A percentile compares a stretch with the other conserved stretches of the same genome.
These are phyloP conservation scores for Acronicta psi DNA, from an alignment of 2,888 invertebrate genomes.

Conservation along the genomic window DNA sequence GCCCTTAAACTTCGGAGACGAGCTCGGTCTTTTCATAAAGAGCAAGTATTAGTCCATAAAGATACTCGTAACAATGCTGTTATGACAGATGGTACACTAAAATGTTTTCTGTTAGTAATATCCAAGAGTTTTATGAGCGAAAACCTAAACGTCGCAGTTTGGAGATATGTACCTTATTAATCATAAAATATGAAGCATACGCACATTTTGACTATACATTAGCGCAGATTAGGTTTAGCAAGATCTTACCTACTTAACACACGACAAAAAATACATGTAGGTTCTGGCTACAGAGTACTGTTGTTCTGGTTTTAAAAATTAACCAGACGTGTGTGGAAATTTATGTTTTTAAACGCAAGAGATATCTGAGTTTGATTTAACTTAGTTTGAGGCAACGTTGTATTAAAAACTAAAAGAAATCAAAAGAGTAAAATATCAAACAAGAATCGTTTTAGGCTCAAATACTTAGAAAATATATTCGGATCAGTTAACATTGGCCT, in stretches of 20 bases:
- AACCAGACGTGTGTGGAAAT: too few species aligned
- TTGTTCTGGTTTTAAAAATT: too few species aligned
- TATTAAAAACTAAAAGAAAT: too few species aligned
- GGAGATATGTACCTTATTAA: constrained; percentile 3
- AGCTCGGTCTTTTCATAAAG: constrained; percentile 49
- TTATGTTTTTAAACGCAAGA: too few species aligned
- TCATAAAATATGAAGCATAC: background rate
- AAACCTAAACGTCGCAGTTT: constrained; percentile 37
- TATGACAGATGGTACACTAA: constrained; percentile 58
- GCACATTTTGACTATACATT: background rate
- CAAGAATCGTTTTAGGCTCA: too few species aligned
- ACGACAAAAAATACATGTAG: too few species aligned
- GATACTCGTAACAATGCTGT: constrained; percentile 57
- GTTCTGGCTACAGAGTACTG: too few species aligned
- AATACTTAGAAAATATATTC: background rate
- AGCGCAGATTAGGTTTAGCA: too few species aligned
- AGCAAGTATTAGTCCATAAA: constrained; percentile 55
- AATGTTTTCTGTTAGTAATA: constrained; percentile 58
- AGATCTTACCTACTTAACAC: too few species aligned
- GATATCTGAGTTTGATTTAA: too few species aligned
- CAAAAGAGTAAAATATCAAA: too few species aligned
- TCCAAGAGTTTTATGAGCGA: constrained; percentile 54
- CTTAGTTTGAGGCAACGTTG: too few species aligned
- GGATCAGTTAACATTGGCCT: background rate
- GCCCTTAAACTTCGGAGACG: constrained; percentile 28